Base-by-base conservation (phyloP, 2,797 vertebrate species). In the Tangara arthus region DNA sequence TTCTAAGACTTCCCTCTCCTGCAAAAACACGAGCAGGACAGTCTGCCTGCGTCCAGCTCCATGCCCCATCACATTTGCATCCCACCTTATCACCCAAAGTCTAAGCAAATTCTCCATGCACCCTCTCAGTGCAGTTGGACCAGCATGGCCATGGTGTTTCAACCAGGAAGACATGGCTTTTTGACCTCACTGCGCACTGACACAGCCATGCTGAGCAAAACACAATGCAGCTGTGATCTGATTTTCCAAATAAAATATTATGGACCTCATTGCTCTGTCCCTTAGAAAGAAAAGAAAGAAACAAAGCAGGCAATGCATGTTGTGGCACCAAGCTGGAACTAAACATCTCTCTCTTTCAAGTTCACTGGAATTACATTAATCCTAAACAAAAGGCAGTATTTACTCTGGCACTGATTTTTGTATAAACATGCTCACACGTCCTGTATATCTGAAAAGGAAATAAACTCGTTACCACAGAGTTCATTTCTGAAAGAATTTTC, bases 381-480 rank as follows among this genome's bases (percentile, higher is more conserved):
- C 47, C 87, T 56, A 63, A 91, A 61, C 82, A 87, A 94, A 87
- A 90, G 68, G 80, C 32, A 82, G 63, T 95, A 66, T 96, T 97
- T 96, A 91, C 42, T 91, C 86, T 97, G 95, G 94, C 94, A 95
- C 15, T 66, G 93, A 73, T 50, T 93, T 93, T 91, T 72, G 82
- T 9, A 90, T 37, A 95, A 96, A 88, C 73, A 91, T 6, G 47
- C 84, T 95, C 72, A 83, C 64, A 87, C 1, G 1, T 47, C 28
- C 63, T 87, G 24, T 72, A 60, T 87, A 72, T 90, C 52, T 72
- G 32, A 63, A 91, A 90, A 89, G 80, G 64, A 94, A 93, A 89
- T 63, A 7, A 94, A 82, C 52, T 81, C 46, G 73, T 72, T 86
- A 90, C 70, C 70, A 87, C 49, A 91, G 65, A 82, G 70, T 42